These are phyloP conservation scores for Apteryx mantelli DNA, from an alignment of 2,113 vertebrate species.

Conservation along the genomic window DNA sequence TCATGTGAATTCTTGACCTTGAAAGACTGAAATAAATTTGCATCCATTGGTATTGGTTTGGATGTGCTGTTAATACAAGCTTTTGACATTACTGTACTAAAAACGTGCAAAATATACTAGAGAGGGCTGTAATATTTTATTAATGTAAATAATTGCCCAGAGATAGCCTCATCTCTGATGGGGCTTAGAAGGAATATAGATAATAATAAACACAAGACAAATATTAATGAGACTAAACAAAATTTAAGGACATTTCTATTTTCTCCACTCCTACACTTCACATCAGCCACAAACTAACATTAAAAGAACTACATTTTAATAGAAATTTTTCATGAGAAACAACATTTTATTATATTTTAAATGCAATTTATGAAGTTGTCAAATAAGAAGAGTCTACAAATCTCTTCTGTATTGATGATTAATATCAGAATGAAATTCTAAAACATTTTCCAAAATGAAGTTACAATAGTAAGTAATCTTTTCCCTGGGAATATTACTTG, in stretches of 20 bases:
- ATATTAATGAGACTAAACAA: background rate
- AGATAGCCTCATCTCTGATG: background rate
- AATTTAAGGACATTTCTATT: background rate
- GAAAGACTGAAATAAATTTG: background rate
- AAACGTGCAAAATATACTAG: background rate
- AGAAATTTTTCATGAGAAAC: background rate
- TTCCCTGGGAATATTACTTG: background rate
- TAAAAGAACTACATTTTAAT: background rate
- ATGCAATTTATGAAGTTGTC: background rate
- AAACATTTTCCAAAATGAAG: background rate
- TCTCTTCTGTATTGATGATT: background rate
- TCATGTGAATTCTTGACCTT: background rate
- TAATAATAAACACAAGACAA: background rate
- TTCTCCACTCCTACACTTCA: background rate
- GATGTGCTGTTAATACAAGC: background rate
- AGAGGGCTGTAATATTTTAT: background rate
- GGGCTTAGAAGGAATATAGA: background rate
- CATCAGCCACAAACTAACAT: background rate
- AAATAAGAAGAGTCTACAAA: background rate
- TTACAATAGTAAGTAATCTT: background rate
- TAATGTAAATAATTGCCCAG: slow-evolving; percentile 1
- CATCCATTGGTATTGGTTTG: background rate
- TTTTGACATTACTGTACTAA: slow-evolving; percentile 1
- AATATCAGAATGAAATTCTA: background rate
- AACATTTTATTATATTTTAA: background rate